phyloP scores from a whole-genome alignment of 2,888 invertebrate genomes.

The Pantelozetes paolii region DNA sequence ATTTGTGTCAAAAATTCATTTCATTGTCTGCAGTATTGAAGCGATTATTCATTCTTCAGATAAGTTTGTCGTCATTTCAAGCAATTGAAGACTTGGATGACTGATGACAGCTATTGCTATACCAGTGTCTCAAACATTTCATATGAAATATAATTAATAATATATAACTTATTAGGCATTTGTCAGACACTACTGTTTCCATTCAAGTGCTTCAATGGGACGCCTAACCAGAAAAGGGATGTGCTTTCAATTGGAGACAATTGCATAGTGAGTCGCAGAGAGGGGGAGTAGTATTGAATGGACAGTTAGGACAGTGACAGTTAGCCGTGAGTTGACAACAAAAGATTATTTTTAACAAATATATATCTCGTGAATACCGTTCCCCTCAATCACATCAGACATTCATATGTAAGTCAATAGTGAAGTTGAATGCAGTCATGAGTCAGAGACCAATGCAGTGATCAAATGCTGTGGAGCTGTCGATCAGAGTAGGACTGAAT shows the following conservation, averaged over 20 bases:
- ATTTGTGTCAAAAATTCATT: not conserved
- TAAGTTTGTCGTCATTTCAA: slow-evolving; percentile 15
- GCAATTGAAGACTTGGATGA: slow-evolving; percentile 19
- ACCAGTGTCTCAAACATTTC: not conserved
- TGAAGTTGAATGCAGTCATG: not conserved
- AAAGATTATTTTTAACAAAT: slow-evolving; percentile 1
- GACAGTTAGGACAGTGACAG: slow-evolving; percentile 20
- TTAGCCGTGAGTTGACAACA: slow-evolving; percentile 9
- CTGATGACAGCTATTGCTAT: slow-evolving; percentile 35
- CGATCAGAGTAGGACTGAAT: slow-evolving; percentile 3
- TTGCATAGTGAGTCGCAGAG: not conserved
- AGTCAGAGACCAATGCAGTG: slow-evolving; percentile 8
- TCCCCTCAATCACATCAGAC: slow-evolving; percentile 27
- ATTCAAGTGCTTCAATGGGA: not conserved
- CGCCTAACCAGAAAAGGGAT: not conserved
- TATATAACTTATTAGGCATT: slow-evolving; percentile 8
- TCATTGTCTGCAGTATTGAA: not conserved
- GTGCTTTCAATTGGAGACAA: slow-evolving; percentile 19
- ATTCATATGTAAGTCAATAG: slow-evolving; percentile 33
- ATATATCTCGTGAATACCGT: slow-evolving; percentile 6
- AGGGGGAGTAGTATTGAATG: not conserved
- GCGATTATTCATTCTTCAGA: slow-evolving; percentile 28
- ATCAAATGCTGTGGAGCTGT: not conserved
- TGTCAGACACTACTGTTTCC: slow-evolving; percentile 9
- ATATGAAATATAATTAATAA: slow-evolving; percentile 28